Base-by-base conservation (phyloP, 1,140 invertebrate species). In the Drosophila kanapiae region DNA sequence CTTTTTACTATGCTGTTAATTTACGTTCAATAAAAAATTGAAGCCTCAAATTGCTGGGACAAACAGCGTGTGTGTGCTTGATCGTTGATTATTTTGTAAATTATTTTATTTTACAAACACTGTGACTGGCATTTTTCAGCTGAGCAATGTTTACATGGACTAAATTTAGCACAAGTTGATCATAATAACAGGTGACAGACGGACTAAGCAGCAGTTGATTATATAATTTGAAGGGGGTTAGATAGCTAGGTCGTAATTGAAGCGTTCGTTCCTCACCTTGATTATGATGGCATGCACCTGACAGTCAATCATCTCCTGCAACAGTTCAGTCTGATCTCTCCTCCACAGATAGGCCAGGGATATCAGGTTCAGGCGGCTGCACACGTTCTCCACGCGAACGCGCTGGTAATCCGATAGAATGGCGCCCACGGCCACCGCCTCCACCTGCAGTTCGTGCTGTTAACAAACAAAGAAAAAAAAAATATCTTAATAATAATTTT, bases 331-430 rank as follows among this genome's bases (percentile, higher is more conserved):
- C 94, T 99, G 99, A 94, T 99, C 96, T 91, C 98, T 94, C 91
- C 97, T 95, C 98, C 98, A 99, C 62, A 99, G 94, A 94, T 98
- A 99, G 40, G 98, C 97, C 67, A 99, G 94, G 42, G 97, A 96
- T 71, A 97, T 95, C 72, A 99, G 94, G 80, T 96, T 96, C 84
- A 99, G 95, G 87, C 99, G 95, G 83, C 94, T 95, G 94, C 99
- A 99, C 95, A 99, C 98, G 96, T 99, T 98, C 95, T 99, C 98
- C 63, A 99, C 98, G 91, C 99, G 95, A 80, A 98, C 95, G 93
- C 98, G 95, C 94, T 99, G 99, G 94, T 99, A 99, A 94, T 99
- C 97, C 68, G 98, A 99, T 67, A 99, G 94, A 93, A 99, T 99
- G 71, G 99, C 99, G 74, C 99, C 99, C 80, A 98, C 97, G 68